A percentile compares a stretch with the other conserved stretches of the same genome.
phyloP scores from a whole-genome alignment of 2,113 vertebrate species.

The Apus apus region DNA sequence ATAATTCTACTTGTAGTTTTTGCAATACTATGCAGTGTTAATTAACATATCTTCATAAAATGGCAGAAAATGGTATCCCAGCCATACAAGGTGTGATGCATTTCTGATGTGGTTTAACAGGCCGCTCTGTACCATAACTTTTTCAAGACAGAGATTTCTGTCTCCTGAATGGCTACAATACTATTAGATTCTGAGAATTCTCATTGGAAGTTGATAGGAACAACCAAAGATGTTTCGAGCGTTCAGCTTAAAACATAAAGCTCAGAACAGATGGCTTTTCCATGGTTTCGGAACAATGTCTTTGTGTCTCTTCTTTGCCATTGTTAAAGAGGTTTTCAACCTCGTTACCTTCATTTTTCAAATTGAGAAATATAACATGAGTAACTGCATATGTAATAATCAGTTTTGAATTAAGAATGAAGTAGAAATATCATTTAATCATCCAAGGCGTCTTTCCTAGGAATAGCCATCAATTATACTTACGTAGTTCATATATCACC shows the following conservation, averaged over 20 bases:
- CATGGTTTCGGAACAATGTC: not conserved
- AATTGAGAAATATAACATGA: not conserved
- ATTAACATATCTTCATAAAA: not conserved
- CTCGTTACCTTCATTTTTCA: slow-evolving; percentile 29
- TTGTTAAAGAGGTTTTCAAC: not conserved
- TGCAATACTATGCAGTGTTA: not conserved
- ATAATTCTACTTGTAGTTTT: not conserved
- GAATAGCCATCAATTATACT: slow-evolving; percentile 4
- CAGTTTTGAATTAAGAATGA: slow-evolving; percentile 57
- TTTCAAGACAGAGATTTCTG: not conserved
- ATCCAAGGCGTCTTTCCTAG: slow-evolving; percentile 25
- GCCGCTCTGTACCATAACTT: not conserved
- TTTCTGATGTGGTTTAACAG: not conserved
- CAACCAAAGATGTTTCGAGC: not conserved
- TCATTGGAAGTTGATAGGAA: not conserved
- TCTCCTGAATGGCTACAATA: not conserved
- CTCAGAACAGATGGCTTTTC: not conserved
- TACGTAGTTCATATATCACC: not conserved
- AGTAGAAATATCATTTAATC: slow-evolving; percentile 55
- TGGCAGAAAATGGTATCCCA: not conserved
- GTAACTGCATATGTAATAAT: slow-evolving; percentile 46
- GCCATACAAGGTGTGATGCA: not conserved
- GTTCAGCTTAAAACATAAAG: not conserved
- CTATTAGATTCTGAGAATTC: not conserved
- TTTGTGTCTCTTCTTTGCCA: not conserved